Percentiles rank a stretch among this genome's conserved stretches.
phyloP scores from a whole-genome alignment of 2,797 vertebrate species.

The Lithobates pipiens region DNA sequence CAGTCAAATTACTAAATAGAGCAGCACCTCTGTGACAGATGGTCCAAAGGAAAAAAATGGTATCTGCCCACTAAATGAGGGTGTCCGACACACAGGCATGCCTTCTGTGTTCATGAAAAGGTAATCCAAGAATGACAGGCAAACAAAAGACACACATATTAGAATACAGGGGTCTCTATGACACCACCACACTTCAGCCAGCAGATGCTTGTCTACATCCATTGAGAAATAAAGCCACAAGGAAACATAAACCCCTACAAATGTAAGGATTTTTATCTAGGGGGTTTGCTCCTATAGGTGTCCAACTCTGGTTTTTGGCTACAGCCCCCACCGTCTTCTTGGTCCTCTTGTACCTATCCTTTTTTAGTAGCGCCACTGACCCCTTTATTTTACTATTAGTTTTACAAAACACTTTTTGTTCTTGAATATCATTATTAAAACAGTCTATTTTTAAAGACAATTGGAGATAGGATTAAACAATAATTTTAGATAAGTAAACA shows the following conservation, averaged over 20 bases:
- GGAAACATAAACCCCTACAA: constrained; percentile 3
- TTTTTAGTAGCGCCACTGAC: too few species aligned
- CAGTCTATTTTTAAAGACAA: too few species aligned
- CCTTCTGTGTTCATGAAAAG: constrained; percentile 13
- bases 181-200: not conserved
- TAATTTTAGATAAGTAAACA: too few species aligned
- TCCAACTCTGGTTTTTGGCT: too few species aligned
- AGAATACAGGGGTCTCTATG: not conserved
- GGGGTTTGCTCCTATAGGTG: too few species aligned
- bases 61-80: not conserved
- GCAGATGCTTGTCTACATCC: not conserved
- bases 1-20: not conserved
- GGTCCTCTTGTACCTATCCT: too few species aligned
- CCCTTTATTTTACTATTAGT: too few species aligned
- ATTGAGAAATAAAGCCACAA: not conserved
- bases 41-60: not conserved
- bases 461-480: too few species aligned
- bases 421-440: too few species aligned
- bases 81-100: not conserved
- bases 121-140: not conserved
- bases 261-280: not conserved
- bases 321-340: too few species aligned
- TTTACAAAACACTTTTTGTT: too few species aligned
- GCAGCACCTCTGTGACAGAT: not conserved
- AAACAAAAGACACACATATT: constrained; percentile 12